Evolutionary conservation across 2,113 vertebrate genomes (phyloP).

Genomic region (human (Homo sapiens)): GRCh38 chr4:74361501-74362000

Average conservation of each 20-base stretch:
- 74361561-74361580: not conserved
- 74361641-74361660: not conserved
- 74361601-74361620: not conserved
- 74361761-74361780: not conserved
- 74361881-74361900: not conserved
- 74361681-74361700: not conserved
- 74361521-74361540: not conserved
- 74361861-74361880: accelerated
- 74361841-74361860: not conserved
- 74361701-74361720: not conserved
- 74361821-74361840: not conserved
- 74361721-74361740: conserved; percentile 11
- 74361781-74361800: not conserved
- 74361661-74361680: not conserved
- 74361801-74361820: not conserved
- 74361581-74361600: not conserved
- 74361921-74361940: accelerated
- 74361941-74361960: not conserved
- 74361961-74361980: not conserved
- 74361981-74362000: not conserved
- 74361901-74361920: not conserved
- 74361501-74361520: not conserved
- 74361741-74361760: not conserved
- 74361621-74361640: not conserved
- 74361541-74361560: not conserved